Evolutionary conservation across 2,113 vertebrate genomes (phyloP).

Genomic region (Carlito syrichta): DNA sequence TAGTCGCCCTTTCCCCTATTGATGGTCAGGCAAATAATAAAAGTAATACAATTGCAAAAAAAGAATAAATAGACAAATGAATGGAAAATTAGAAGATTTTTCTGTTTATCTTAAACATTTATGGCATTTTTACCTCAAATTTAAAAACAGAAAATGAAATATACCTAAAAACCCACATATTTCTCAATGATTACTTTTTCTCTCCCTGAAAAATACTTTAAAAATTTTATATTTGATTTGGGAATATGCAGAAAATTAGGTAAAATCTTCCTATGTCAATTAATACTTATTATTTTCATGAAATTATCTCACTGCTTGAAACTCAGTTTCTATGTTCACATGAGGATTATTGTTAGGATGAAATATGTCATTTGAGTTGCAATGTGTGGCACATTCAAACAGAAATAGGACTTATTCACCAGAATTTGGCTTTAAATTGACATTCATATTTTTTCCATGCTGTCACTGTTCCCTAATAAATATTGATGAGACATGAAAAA

Average conservation of each 20-base stretch:
- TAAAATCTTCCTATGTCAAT: neutral
- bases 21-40: no score
- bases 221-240: slow-evolving; percentile 11
- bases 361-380: neutral
- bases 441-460: neutral
- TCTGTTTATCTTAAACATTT: neutral
- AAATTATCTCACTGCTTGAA: neutral
- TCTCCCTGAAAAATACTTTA: neutral
- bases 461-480: neutral
- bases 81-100: neutral
- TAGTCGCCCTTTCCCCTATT: no score
- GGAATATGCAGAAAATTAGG: neutral
- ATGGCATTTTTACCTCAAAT: neutral
- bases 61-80: neutral
- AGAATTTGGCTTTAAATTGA: neutral
- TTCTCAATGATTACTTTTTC: neutral
- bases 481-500: neutral
- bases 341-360: neutral
- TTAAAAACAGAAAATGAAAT: neutral
- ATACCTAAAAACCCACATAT: neutral
- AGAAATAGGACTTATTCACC: neutral
- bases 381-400: neutral
- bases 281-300: neutral
- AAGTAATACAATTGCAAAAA: no score
- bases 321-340: neutral